Evolutionary conservation across 2,888 invertebrate genomes (phyloP), one percentile per base, ranked within the genome.

Genomic region (Parascotia fuliginaria): DNA sequence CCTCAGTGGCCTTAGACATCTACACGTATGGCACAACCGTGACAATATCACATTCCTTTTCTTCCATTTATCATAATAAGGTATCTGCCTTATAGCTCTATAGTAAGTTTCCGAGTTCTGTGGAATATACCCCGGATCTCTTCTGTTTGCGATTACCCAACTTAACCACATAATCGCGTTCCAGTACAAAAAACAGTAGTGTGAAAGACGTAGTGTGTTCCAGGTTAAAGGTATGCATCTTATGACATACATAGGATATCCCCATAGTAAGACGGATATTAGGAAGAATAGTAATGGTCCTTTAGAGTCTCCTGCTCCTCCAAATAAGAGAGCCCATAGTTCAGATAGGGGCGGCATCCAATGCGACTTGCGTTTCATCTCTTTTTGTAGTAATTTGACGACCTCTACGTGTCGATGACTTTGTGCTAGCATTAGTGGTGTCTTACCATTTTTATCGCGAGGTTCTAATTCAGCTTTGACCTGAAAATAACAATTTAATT

Each of bases 91-190:
- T 55, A 98, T 98, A 13, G 97, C 97, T 65, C 96, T 93, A 74
- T 97, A 96, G 79, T 98, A 98, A 1, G 97, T 96, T 68, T 98
- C 97, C 0, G 97, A 96, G 80, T 98, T 97, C 74, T 96, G 94
- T 0, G 97, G 96, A 50, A 98, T 95, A 75, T 97, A 98, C 11
- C 98, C 98, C 0, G 98, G 98, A 85, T 98, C 97, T 42, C 96
- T 94, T 12, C 97, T 94, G 76, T 97, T 98, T 3, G 98, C 97
- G 38, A 97, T 95, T 46, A 97, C 94, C 96, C 98, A 97, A 72
- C 97, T 97, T 7, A 98, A 90, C 98, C 98, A 98, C 98, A 98
- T 98, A 7, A 97, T 94, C 3, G 95, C 93, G 83, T 98, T 98
- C 96, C 97, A 96, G 75, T 97, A 96, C 58, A 98, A 95, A 82